Conservation (phyloP, 2,113 vertebrate genomes). For the Piprites chloris region DNA sequence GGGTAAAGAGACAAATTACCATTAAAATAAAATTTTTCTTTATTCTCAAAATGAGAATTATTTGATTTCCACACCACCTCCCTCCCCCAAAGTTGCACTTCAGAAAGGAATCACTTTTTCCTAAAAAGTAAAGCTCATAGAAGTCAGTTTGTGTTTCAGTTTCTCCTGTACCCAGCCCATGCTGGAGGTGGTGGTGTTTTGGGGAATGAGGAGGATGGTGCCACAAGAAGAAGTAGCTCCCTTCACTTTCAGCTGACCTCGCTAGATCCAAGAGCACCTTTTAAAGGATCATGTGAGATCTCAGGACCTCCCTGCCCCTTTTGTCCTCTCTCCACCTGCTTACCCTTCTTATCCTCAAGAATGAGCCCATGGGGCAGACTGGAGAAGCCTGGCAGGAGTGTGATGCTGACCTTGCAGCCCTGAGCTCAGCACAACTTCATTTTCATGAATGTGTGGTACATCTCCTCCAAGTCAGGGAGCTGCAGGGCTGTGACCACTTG, state of each 20-base stretch:
- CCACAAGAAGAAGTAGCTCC: neutral
- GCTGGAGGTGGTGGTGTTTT: neutral
- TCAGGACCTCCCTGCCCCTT: neutral
- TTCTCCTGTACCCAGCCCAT: neutral
- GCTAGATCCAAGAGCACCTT: neutral
- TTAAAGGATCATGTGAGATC: neutral
- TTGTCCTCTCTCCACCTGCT: neutral
- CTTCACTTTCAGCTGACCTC: neutral
- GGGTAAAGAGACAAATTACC: neutral
- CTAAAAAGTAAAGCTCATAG: neutral
- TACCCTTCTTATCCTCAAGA: neutral
- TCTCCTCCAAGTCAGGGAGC: neutral
- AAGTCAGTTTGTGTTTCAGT: neutral
- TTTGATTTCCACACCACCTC: neutral
- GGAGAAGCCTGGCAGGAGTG: neutral
- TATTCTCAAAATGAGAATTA: neutral
- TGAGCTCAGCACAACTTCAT: neutral
- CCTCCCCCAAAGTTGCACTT: neutral
- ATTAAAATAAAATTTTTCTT: neutral
- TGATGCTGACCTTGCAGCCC: rapidly evolving
- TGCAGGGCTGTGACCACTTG: rapidly evolving
- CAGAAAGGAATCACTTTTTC: neutral
- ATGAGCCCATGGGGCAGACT: neutral
- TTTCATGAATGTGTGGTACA: neutral
- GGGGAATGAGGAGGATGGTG: neutral